phyloP scores from a whole-genome alignment of 2,113 vertebrate species.

The Parus major region DNA sequence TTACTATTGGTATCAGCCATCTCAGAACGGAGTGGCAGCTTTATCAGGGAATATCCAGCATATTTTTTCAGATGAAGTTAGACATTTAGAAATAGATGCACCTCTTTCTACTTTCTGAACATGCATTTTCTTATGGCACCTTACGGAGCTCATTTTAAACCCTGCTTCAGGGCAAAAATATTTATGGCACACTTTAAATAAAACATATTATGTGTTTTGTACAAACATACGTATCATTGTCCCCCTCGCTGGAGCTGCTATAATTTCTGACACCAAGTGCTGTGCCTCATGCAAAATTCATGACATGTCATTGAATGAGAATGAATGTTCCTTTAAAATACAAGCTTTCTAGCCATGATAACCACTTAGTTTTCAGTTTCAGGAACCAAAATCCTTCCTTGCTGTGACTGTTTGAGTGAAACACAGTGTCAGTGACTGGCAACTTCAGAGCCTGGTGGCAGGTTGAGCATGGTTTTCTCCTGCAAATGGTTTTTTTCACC shows the following conservation, averaged over 20 bases:
- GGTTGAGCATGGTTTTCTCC: neutral
- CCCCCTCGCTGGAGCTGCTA: constrained; percentile 71
- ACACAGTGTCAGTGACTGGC: neutral
- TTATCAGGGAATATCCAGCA: constrained; percentile 35
- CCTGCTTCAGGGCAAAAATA: constrained; percentile 74
- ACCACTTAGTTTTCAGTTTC: constrained; percentile 37
- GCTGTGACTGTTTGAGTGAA: neutral
- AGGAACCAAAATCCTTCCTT: constrained; percentile 24
- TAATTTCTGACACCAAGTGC: constrained; percentile 73
- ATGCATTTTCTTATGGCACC: constrained; percentile 55
- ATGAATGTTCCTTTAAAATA: constrained; percentile 63
- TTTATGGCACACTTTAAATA: constrained; percentile 77
- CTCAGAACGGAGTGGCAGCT: constrained; percentile 11
- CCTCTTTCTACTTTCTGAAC: constrained; percentile 57
- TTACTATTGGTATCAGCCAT: neutral
- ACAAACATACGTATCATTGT: constrained; percentile 78
- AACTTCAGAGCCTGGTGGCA: neutral
- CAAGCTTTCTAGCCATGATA: constrained; percentile 40
- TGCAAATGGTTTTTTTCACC: neutral
- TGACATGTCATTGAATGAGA: constrained; percentile 69
- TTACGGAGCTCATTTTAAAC: constrained; percentile 67
- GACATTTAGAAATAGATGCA: constrained; percentile 54
- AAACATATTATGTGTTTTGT: constrained; percentile 77
- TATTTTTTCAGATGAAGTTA: constrained; percentile 38
- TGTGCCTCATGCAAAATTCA: constrained; percentile 73